Evolutionary conservation across 2,113 vertebrate species (phyloP).

Genomic region (Erythrolamprus reginae): DNA sequence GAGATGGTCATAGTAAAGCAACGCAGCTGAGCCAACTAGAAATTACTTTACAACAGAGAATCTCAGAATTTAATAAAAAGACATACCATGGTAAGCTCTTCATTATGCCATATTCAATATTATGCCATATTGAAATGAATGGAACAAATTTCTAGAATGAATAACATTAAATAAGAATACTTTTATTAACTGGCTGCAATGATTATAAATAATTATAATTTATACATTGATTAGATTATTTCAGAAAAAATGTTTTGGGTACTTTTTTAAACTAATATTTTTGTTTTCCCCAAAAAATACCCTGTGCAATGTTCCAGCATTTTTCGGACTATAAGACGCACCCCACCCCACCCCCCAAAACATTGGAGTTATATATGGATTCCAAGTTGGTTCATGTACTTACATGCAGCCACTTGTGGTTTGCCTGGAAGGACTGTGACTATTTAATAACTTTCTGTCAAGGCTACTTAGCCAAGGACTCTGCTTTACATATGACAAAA

Average conservation of each 20-base stretch:
- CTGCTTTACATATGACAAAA: not conserved
- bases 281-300: not conserved
- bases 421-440: not conserved
- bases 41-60: conserved; percentile 81
- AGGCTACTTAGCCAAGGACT: not conserved
- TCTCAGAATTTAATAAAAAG: conserved; percentile 79
- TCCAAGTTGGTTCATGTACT: not conserved
- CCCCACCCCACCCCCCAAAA: too few relatives aligned
- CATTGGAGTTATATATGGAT: too few relatives aligned
- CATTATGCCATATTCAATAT: conserved; percentile 11
- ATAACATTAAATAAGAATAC: not conserved
- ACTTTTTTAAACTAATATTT: not conserved
- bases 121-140: not conserved
- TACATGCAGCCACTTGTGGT: not conserved
- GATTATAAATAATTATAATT: not conserved
- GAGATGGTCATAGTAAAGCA: conserved; percentile 78
- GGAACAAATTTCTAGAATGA: not conserved
- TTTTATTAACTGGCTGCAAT: not conserved
- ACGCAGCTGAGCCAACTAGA: conserved; percentile 79
- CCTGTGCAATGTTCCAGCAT: not conserved
- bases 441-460: not conserved
- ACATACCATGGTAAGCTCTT: conserved; percentile 61
- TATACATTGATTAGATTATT: not conserved
- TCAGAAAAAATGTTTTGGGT: not conserved
- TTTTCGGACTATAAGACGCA: too few relatives aligned